A percentile compares a stretch with the other conserved stretches of the same genome.
These are phyloP conservation scores for Coturnix japonica DNA, from an alignment of 2,113 vertebrate genomes.

Conservation along the genomic window DNA sequence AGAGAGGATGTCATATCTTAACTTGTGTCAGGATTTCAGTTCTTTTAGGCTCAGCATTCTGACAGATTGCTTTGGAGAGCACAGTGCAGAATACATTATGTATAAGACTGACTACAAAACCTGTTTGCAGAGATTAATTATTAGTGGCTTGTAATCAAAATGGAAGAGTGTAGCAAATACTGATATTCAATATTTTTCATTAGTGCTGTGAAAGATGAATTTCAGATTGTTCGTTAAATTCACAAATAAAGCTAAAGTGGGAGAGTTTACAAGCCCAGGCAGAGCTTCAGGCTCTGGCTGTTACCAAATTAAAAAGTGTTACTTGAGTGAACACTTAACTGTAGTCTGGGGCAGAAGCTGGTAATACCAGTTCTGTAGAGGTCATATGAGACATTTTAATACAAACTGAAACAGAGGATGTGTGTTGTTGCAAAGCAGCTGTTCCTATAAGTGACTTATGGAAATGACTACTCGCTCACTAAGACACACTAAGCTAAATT, in stretches of 20 bases:
- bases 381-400: background rate
- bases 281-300: background rate
- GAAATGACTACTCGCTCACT: background rate
- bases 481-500: background rate
- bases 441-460: background rate
- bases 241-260: background rate
- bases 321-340: background rate
- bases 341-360: background rate
- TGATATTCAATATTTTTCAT: constrained; percentile 23
- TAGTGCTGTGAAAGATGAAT: background rate
- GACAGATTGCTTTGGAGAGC: background rate
- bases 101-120: background rate
- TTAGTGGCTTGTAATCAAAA: background rate
- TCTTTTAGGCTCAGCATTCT: background rate
- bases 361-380: background rate
- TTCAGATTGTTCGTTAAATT: background rate
- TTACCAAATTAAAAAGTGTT: background rate
- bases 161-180: background rate
- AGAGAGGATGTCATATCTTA: background rate
- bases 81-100: background rate
- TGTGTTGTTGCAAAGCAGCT: background rate
- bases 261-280: background rate
- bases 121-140: background rate
- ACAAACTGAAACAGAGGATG: background rate
- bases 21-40: background rate